phyloP scores from a whole-genome alignment of 2,888 invertebrate genomes.

The Microctonus hyperodae region DNA sequence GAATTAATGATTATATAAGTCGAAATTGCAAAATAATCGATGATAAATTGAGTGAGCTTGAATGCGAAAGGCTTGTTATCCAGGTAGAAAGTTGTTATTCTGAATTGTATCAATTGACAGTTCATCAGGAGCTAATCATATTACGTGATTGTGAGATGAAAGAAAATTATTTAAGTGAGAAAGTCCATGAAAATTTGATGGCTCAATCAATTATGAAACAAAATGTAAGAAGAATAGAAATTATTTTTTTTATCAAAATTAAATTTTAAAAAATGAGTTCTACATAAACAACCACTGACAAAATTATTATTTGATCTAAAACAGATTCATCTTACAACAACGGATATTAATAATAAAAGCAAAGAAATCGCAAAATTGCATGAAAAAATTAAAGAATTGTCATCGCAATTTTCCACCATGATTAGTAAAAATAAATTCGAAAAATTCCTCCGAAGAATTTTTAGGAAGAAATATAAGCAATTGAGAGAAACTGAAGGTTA shows the following conservation, averaged over 20 bases:
- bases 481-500: slow-evolving; percentile 69
- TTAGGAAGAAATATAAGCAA: slow-evolving; percentile 81
- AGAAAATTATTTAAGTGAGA: slow-evolving; percentile 71
- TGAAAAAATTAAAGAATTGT: slow-evolving; percentile 65
- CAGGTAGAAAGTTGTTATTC: slow-evolving; percentile 69
- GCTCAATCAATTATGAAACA: slow-evolving; percentile 57
- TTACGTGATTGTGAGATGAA: slow-evolving; percentile 76
- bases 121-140: slow-evolving; percentile 78
- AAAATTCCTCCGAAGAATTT: slow-evolving; percentile 81
- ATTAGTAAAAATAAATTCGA: slow-evolving; percentile 78
- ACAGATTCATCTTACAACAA: slow-evolving; percentile 43
- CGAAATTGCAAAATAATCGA: slow-evolving; percentile 73
- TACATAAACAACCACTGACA: not conserved
- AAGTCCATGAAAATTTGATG: slow-evolving; percentile 67
- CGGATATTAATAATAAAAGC: slow-evolving; percentile 65
- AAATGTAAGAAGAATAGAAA: slow-evolving; percentile 41
- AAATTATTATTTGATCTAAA: slow-evolving; percentile 11
- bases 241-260: not conserved
- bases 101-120: slow-evolving; percentile 70
- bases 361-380: slow-evolving; percentile 62
- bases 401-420: slow-evolving; percentile 68
- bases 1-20: slow-evolving; percentile 69
- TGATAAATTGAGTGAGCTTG: slow-evolving; percentile 67
- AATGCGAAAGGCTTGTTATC: slow-evolving; percentile 68
- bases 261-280: not conserved